phyloP scores from a whole-genome alignment of 2,797 vertebrate genomes.

The Cacajao melanocephalus region DNA sequence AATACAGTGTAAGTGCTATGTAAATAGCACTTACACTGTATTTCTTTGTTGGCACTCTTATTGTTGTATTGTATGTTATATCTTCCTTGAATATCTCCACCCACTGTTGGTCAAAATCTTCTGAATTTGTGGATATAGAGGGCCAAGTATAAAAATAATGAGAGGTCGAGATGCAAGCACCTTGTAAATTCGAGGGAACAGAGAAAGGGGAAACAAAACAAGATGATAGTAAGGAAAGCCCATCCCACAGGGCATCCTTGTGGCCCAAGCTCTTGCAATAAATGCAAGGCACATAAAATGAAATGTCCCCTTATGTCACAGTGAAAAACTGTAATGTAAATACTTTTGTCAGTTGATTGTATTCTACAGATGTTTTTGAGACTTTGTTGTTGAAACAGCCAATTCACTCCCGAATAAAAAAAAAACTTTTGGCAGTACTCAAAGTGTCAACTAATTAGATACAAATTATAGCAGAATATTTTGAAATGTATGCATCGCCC shows the following conservation, averaged over 20 bases:
- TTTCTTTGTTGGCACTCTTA: background rate
- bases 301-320: conserved; percentile 71
- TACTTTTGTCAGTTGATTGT: conserved; percentile 75
- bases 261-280: conserved; percentile 22
- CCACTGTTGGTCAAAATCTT: background rate
- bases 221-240: background rate
- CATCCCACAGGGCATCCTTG: background rate
- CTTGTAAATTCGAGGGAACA: conserved; percentile 30
- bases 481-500: conserved; percentile 71
- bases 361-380: conserved; percentile 74
- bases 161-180: background rate
- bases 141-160: background rate
- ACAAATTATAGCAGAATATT: conserved; percentile 71
- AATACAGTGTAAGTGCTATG: background rate
- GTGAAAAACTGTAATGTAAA: conserved; percentile 73
- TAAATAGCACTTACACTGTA: background rate
- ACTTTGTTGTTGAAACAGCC: conserved; percentile 75
- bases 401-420: conserved; percentile 67
- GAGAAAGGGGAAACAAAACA: background rate
- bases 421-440: conserved; percentile 62
- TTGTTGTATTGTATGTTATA: no score
- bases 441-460: conserved; percentile 78
- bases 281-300: conserved; percentile 37
- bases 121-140: background rate
- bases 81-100: background rate